These are phyloP conservation scores for Luperina nickerlii DNA, from an alignment of 2,888 invertebrate species.

Conservation along the genomic window DNA sequence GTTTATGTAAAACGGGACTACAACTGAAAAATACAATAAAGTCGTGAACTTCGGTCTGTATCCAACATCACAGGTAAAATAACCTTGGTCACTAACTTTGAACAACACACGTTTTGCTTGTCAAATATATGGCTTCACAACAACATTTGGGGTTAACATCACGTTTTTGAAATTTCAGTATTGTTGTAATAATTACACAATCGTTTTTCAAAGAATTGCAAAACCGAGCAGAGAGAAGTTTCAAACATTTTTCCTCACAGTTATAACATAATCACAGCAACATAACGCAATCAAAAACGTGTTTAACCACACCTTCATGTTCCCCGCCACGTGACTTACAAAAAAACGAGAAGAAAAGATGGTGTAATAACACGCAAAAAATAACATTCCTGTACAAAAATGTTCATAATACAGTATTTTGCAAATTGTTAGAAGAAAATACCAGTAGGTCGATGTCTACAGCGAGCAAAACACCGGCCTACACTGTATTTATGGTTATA, in stretches of 20 bases:
- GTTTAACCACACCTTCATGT: constrained; percentile 19
- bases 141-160: background rate
- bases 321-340: constrained; percentile 37
- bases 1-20: background rate
- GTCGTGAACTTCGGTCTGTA: constrained; percentile 5
- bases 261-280: constrained; percentile 31
- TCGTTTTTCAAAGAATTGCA: constrained; percentile 26
- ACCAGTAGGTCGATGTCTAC: constrained; percentile 76
- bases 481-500: constrained; percentile 89
- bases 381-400: constrained; percentile 66
- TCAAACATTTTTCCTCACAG: background rate
- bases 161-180: constrained; percentile 5
- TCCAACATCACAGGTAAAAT: background rate
- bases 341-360: constrained; percentile 25
- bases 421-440: constrained; percentile 80
- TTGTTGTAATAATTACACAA: constrained; percentile 40
- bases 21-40: background rate
- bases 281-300: constrained; percentile 39
- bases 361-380: constrained; percentile 48
- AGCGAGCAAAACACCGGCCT: constrained; percentile 86
- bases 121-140: constrained; percentile 22
- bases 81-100: constrained; percentile 27
- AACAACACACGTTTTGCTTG: constrained; percentile 15
- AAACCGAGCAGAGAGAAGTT: constrained; percentile 18
- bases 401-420: constrained; percentile 73